Base-by-base conservation (phyloP, 2,888 invertebrate genomes). In the Tachina lurida region DNA sequence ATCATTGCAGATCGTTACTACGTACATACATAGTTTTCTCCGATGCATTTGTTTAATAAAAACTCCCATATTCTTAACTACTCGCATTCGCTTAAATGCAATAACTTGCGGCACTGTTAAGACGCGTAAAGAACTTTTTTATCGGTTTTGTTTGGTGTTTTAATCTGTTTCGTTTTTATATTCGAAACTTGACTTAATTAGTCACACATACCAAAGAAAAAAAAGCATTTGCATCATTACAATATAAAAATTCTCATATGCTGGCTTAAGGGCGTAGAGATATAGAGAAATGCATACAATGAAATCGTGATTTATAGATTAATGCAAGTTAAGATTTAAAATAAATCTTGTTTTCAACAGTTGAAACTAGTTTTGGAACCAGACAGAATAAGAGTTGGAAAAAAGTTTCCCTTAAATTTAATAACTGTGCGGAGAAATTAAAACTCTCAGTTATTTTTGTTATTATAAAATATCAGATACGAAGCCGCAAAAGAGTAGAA, bases 231-330 rank as follows among this genome's bases (percentile, higher is more conserved):
- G 39, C 15, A 10, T 43, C 43, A 45, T 43, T 39, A 73, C 43
- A 52, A 17, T 49, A 49, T 47, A 19, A 15, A 19, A 49, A 49
- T 5, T 43, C 10, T 49, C 22, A 60, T 70, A 60, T 54, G 67
- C 10, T 76, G 43, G 31, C 68, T 70, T 63, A 49, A 85, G 70
- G 77, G 78, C 47, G 81, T 75, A 22, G n/a, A 41, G 73, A 73
- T 84, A 41, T 22, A 19, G 19, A 58, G 17, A 17, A 58, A 39
- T 19, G 19, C 39, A 63, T 47, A 22, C 41, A 63, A 62, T 63
- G 47, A 83, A 76, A 41, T 79, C 83, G 67, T 83, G 85, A 83
- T 79, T 83, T 83, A 43, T 71, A 74, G 65, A 52, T 78, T 71
- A 54, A 65, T 62, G 62, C 43, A 22, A 73, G 67, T 71, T 82